Evolutionary conservation across 2,888 invertebrate genomes (phyloP), one percentile per base, ranked within the genome.

Genomic region (Tolmerus cingulatus): DNA sequence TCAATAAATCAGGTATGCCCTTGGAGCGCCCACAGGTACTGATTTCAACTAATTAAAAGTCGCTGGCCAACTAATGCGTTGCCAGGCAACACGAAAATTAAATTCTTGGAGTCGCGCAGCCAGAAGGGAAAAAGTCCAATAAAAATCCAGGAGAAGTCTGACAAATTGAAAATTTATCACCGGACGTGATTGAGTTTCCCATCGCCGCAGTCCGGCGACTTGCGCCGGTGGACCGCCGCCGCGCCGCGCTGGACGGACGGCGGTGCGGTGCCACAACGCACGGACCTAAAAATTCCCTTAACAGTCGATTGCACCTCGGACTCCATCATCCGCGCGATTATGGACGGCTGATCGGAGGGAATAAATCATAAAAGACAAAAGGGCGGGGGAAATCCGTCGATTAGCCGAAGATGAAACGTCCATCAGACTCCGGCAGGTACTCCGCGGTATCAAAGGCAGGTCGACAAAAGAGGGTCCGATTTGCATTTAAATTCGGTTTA

Each of bases 111-210:
- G 23, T 12, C 27, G 74, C 23, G 8, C 43, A 4, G 74, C 16
- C 30, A 74, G 74, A 46, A 30, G 37, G 66, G 14, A 46, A 43
- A 74, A 46, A 40, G 16, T 23, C 23, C 40, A 74, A 66, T 30
- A 23, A 74, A 46, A 85, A 85, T 37, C 74, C 23, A 55, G 43
- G 82, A 74, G 74, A 57, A 66, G 82, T 74, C 74, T 85, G 85
- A 85, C 74, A 74, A 85, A 85, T 85, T 85, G 85, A 85, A 85
- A 85, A 85, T 85, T 85, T 85, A 85, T 85, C 85, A 74, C 85
- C 85, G 74, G 85, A 85, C 85, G 74, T 85, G 85, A 85, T 46
- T 85, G 85, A 85, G 74, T 46, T 46, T 46, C 74, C 74, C 82
- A 84, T 84, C 66, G 19, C 66, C 27, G 27, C 12, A 7, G 5